Conservation (phyloP, 2,113 vertebrate species). For the Pogonocichla stellata region DNA sequence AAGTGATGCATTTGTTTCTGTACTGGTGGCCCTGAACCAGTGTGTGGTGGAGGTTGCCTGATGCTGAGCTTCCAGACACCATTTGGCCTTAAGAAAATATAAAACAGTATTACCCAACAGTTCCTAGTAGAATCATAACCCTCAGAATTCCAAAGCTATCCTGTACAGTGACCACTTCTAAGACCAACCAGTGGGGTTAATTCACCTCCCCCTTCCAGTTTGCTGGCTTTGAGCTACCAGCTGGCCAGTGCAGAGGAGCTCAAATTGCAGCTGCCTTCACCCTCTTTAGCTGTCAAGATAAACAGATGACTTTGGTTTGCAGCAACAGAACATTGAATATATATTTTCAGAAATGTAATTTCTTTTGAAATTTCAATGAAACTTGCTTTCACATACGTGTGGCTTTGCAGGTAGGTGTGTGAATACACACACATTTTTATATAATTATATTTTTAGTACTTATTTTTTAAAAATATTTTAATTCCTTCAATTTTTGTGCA, state of each 20-base stretch:
- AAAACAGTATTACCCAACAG: not conserved
- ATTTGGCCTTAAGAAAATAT: not conserved
- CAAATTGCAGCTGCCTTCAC: constrained; percentile 41
- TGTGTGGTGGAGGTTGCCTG: not conserved
- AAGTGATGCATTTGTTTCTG: not conserved
- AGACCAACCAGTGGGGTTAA: not conserved
- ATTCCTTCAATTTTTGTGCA: not conserved
- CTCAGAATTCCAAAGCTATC: not conserved
- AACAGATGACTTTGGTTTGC: constrained; percentile 27
- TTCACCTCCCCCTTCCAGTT: not conserved
- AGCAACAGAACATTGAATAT: not conserved
- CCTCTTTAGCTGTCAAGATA: constrained; percentile 8
- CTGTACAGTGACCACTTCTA: not conserved
- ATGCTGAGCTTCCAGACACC: not conserved
- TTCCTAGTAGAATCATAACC: not conserved
- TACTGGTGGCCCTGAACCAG: not conserved
- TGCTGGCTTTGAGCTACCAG: constrained; percentile 11
- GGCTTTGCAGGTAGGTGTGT: not conserved
- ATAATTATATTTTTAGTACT: not conserved
- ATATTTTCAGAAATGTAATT: not conserved
- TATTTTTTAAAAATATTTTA: not conserved
- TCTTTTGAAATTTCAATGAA: not conserved
- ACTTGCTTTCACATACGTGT: not conserved
- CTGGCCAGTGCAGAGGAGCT: constrained; percentile 18
- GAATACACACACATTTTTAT: not conserved